Conservation (phyloP, 23 tunicate species). For the Oikopleura dioica region DNA sequence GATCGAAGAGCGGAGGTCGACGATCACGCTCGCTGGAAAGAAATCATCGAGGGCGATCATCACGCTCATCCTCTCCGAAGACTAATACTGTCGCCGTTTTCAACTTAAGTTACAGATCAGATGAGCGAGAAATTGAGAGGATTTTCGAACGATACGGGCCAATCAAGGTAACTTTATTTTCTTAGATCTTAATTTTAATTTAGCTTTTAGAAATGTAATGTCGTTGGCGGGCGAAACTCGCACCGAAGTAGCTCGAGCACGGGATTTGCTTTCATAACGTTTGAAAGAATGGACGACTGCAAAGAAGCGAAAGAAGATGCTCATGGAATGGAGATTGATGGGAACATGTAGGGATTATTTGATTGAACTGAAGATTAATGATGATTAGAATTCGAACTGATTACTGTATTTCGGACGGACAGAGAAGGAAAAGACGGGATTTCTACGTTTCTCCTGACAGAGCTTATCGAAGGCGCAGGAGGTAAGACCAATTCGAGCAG, state of each 20-base stretch:
- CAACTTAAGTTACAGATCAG: neutral
- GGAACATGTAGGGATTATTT: neutral
- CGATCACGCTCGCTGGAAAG: too few relatives aligned
- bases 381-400: constrained; percentile 8
- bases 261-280: neutral
- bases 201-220: neutral
- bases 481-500: too few relatives aligned
- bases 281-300: neutral
- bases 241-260: neutral
- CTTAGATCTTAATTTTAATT: neutral
- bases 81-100: neutral
- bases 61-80: neutral
- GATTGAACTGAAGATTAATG: neutral
- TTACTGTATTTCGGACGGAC: neutral
- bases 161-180: neutral
- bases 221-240: neutral
- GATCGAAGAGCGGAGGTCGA: too few relatives aligned
- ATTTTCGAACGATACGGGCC: constrained; percentile 4
- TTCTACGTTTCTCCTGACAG: too few relatives aligned
- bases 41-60: neutral
- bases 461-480: too few relatives aligned
- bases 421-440: too few relatives aligned
- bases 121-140: neutral
- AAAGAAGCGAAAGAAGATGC: neutral
- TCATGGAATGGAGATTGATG: neutral